A percentile compares a stretch with the other conserved stretches of the same genome.
Evolutionary conservation across 2,888 invertebrate genomes (phyloP).

Genomic region (Andrena bicolor): DNA sequence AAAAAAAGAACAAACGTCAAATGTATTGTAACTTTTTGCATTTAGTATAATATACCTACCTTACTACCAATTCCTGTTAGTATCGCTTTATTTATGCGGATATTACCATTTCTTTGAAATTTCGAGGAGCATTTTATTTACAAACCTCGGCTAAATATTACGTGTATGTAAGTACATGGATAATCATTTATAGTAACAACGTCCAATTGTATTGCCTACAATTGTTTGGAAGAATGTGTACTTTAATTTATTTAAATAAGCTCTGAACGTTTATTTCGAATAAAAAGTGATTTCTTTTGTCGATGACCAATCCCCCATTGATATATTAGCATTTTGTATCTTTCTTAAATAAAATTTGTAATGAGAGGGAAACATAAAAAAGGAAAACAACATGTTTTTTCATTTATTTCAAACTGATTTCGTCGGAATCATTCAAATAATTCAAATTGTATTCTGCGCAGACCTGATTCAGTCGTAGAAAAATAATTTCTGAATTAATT

Average conservation of each 20-base stretch:
- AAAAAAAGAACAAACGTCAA: conserved; percentile 77
- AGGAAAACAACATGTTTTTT: not conserved
- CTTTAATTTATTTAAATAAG: conserved; percentile 5
- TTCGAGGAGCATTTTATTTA: not conserved
- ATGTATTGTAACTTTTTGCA: conserved; percentile 83
- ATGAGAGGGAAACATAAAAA: not conserved
- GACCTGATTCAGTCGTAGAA: no score
- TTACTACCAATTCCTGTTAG: conserved; percentile 76
- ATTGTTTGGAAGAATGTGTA: conserved; percentile 4
- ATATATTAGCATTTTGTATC: no score
- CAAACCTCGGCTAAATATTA: conserved; percentile 5
- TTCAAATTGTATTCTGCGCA: no score
- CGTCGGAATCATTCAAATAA: not conserved
- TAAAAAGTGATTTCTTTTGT: not conserved
- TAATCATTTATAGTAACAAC: conserved; percentile 15
- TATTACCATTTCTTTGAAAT: conserved; percentile 39
- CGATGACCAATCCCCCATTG: not conserved
- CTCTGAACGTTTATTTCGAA: not conserved
- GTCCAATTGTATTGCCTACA: conserved; percentile 23
- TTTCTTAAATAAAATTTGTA: not conserved
- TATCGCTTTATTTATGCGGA: conserved; percentile 63
- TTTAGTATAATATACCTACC: conserved; percentile 84
- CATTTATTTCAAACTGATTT: not conserved
- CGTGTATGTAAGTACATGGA: conserved; percentile 17
- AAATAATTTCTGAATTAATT: no score